Base-by-base conservation (phyloP, 2,888 invertebrate species). In the Masnerella sp. region DNA sequence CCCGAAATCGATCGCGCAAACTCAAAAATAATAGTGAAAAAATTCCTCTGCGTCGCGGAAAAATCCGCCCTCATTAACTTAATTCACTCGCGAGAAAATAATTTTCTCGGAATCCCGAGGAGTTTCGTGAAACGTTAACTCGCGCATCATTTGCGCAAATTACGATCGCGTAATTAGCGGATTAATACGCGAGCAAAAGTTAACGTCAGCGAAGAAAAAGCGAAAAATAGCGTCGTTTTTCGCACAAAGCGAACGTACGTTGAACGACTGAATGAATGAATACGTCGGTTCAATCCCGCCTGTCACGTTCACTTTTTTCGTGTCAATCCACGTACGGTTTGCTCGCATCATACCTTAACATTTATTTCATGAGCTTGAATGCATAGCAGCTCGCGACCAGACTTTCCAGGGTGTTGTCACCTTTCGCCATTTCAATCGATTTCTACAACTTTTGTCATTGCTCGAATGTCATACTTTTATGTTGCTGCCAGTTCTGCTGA, bases 381-480 rank as follows among this genome's bases (percentile, higher is more conserved):
- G 34, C 34, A 56, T 11, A 18, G 20, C 14, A 8, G 28, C 9
- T 28, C n/a, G 11, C 11, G 25, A 59, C 28, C 43, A 36, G 14
- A 45, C 42, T 62, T 62, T 45, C 12, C 28, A 30, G 25, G 45
- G 38, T 43, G 64, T 54, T 54, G 54, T 64, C 64, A 45, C 51
- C 45, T 45, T 64, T 64, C 54, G 30, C n/a, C 18, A 30, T 43
- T 32, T 42, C 36, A 52, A 64, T 64, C 64, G 54, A 64, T 54
- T 52, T 36, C 3, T 12, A 38, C 22, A 62, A 43, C 17, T 42
- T 52, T 30, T 15, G 43, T 42, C 14, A 43, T 52, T 42, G 42
- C 30, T 43, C 30, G 52, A 51, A 62, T 62, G 52, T 52, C 62
- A 62, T 11, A 15, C 32, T 17, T 40, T 40, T 40, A 40, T 40